phyloP scores from a whole-genome alignment of 2,113 vertebrate species.

The Tapirus terrestris region DNA sequence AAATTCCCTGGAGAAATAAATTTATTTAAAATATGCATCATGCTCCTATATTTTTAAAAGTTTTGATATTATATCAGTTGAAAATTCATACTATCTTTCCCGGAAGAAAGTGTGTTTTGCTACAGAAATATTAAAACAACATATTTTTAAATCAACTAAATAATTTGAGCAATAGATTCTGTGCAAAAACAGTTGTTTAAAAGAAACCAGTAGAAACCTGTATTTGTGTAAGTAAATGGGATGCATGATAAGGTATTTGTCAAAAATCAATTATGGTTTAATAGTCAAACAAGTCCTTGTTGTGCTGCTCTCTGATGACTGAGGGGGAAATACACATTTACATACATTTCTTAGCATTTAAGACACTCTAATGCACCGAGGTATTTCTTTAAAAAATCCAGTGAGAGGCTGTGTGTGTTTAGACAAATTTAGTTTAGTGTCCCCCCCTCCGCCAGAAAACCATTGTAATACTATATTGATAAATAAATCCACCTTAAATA shows the following conservation, averaged over 20 bases:
- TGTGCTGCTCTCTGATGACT: background rate
- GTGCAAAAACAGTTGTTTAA: slow-evolving; percentile 7
- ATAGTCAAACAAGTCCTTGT: background rate
- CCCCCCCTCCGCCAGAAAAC: background rate
- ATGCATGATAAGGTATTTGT: slow-evolving; percentile 42
- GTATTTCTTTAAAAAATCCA: background rate
- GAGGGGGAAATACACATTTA: background rate
- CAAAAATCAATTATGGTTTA: slow-evolving; percentile 45
- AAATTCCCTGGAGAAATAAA: slow-evolving; percentile 56
- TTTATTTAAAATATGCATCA: slow-evolving; percentile 34
- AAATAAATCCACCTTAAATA: slow-evolving; percentile 36
- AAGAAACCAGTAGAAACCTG: slow-evolving; percentile 10
- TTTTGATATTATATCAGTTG: background rate
- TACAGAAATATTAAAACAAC: background rate
- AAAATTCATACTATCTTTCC: slow-evolving; percentile 32
- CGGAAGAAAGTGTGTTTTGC: background rate
- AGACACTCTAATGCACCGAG: background rate
- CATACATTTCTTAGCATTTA: slow-evolving; percentile 22
- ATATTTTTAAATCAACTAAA: background rate
- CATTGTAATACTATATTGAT: background rate
- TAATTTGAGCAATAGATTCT: slow-evolving; percentile 49
- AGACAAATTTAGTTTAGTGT: background rate
- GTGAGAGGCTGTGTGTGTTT: background rate
- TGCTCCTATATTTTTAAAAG: slow-evolving; percentile 20
- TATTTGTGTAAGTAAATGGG: slow-evolving; percentile 35